phyloP scores from a whole-genome alignment of 1,140 invertebrate genomes.

The Polyergus mexicanus region DNA sequence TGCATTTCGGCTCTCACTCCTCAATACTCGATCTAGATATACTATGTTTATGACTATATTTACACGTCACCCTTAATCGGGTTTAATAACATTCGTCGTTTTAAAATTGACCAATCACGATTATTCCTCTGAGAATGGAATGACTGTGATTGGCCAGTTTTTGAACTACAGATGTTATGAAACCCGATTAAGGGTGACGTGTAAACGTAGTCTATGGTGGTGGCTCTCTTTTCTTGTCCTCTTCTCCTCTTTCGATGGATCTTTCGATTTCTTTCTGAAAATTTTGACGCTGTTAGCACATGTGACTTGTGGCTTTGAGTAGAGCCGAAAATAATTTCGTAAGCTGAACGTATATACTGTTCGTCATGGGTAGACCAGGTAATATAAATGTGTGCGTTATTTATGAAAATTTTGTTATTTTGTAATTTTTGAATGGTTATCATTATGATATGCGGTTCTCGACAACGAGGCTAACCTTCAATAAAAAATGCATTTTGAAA shows the following conservation, averaged over 20 bases:
- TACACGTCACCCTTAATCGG: too few relatives aligned
- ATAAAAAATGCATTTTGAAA: not conserved
- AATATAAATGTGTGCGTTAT: not conserved
- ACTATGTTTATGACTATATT: too few relatives aligned
- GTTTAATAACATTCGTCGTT: too few relatives aligned
- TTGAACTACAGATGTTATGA: too few relatives aligned
- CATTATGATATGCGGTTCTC: not conserved
- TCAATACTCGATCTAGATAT: too few relatives aligned
- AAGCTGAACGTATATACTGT: not conserved
- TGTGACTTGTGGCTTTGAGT: not conserved
- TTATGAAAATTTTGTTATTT: not conserved
- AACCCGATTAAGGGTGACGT: too few relatives aligned
- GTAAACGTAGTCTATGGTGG: too few relatives aligned
- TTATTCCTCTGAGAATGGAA: too few relatives aligned
- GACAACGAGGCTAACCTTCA: not conserved
- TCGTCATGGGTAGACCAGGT: slow-evolving; percentile 68
- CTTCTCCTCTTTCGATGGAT: not conserved
- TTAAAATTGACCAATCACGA: too few relatives aligned
- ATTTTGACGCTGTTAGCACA: not conserved
- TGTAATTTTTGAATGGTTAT: not conserved
- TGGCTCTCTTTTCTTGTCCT: too few relatives aligned
- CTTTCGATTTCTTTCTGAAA: not conserved
- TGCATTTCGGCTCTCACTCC: too few relatives aligned
- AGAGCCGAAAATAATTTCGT: not conserved
- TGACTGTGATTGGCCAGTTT: too few relatives aligned